These are phyloP conservation scores for Psilopogon haemacephalus DNA, from an alignment of 2,113 vertebrate species.

Conservation along the genomic window DNA sequence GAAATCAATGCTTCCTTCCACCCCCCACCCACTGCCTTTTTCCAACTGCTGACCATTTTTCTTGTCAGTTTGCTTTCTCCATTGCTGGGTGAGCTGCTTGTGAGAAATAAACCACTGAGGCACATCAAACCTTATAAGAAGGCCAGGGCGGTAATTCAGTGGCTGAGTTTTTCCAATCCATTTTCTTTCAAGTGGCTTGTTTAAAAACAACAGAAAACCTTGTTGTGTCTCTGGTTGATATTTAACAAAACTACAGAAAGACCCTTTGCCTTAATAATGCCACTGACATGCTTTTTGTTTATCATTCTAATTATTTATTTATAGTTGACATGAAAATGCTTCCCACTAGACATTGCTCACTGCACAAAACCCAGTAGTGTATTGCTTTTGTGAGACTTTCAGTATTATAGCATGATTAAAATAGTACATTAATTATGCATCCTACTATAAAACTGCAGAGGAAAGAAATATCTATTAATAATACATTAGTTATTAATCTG, in stretches of 20 bases:
- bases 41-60: slow-evolving; percentile 15
- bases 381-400: slow-evolving; percentile 64
- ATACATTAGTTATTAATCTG: slow-evolving; percentile 74
- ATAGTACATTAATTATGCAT: slow-evolving; percentile 77
- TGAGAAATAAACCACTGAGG: slow-evolving; percentile 45
- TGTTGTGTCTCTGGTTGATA: slow-evolving; percentile 14
- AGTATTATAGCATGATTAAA: slow-evolving; percentile 77
- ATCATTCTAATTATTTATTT: slow-evolving; percentile 73
- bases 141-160: slow-evolving; percentile 23
- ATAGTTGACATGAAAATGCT: slow-evolving; percentile 65
- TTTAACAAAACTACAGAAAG: slow-evolving; percentile 60
- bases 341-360: slow-evolving; percentile 63
- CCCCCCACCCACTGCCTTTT: background rate
- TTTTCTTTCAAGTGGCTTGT: slow-evolving; percentile 45
- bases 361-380: slow-evolving; percentile 57
- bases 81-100: slow-evolving; percentile 31
- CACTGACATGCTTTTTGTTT: slow-evolving; percentile 61
- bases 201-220: slow-evolving; percentile 43
- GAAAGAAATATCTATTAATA: slow-evolving; percentile 76
- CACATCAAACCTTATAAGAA: slow-evolving; percentile 15
- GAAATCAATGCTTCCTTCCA: background rate
- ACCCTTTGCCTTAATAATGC: slow-evolving; percentile 65
- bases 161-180: slow-evolving; percentile 38
- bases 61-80: slow-evolving; percentile 26
- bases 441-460: slow-evolving; percentile 67